A percentile compares a stretch with the other conserved stretches of the same genome.
These are phyloP conservation scores for Ormyrus pomaceus DNA, from an alignment of 2,888 invertebrate species.

Conservation along the genomic window DNA sequence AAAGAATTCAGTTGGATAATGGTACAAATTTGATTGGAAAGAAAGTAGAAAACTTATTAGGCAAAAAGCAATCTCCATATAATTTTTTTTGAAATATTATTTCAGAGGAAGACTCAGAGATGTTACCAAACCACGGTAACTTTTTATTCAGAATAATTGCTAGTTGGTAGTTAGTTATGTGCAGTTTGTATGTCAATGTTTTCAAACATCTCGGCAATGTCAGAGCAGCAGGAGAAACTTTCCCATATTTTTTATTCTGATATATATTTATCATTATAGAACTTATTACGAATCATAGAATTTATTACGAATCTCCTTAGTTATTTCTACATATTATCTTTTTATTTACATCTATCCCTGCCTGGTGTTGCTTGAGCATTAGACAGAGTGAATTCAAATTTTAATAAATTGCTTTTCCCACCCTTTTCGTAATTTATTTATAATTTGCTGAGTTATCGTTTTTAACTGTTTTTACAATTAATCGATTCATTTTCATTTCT, in stretches of 20 bases:
- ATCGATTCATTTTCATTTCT: slow-evolving; percentile 24
- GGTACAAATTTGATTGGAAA: slow-evolving; percentile 12
- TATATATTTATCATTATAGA: slow-evolving; percentile 2
- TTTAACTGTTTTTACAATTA: slow-evolving; percentile 36
- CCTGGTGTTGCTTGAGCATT: slow-evolving; percentile 43
- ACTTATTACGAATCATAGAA: too few species aligned
- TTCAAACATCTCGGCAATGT: slow-evolving; percentile 39
- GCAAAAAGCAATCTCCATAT: slow-evolving; percentile 58
- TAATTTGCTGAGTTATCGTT: slow-evolving; percentile 35
- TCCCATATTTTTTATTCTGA: slow-evolving; percentile 12
- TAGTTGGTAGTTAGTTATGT: slow-evolving; percentile 55
- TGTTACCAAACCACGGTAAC: slow-evolving; percentile 75
- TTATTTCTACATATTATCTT: neutral
- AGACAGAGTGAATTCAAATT: neutral
- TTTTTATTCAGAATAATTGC: slow-evolving; percentile 67
- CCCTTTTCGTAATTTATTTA: neutral
- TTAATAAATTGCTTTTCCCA: slow-evolving; percentile 25
- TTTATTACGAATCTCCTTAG: too few species aligned
- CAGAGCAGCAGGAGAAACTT: slow-evolving; percentile 44
- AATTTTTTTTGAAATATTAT: slow-evolving; percentile 67
- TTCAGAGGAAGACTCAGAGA: slow-evolving; percentile 75
- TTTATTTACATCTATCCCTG: slow-evolving; percentile 31
- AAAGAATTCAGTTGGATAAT: slow-evolving; percentile 1
- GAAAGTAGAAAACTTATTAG: slow-evolving; percentile 22
- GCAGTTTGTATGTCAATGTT: slow-evolving; percentile 54